Conservation (phyloP, 2,888 invertebrate species). For the Clanis bilineata region DNA sequence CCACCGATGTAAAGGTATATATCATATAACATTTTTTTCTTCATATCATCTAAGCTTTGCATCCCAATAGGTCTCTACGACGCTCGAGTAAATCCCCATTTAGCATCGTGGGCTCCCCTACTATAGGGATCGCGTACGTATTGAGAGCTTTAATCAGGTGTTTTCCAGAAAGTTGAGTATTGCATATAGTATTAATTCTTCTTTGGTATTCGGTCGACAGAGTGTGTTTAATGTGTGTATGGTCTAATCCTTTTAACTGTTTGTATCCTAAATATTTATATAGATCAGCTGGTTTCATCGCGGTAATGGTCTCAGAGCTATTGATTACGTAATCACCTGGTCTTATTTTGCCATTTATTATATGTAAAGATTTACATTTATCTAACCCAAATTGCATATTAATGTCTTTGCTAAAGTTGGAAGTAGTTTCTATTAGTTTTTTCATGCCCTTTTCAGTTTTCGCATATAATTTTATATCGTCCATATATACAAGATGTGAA, state of each 20-base stretch:
- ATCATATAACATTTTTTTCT: no score
- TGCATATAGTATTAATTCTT: background rate
- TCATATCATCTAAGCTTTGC: no score
- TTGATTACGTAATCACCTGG: background rate
- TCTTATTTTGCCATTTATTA: background rate
- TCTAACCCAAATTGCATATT: slow-evolving; percentile 15
- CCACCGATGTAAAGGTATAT: no score
- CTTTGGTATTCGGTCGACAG: no score
- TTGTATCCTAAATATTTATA: background rate
- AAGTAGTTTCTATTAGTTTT: slow-evolving; percentile 5
- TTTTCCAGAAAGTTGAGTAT: background rate
- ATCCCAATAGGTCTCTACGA: no score
- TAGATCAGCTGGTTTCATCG: background rate
- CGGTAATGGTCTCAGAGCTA: background rate
- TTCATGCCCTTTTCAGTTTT: slow-evolving; percentile 1
- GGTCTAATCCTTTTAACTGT: no score
- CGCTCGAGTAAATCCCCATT: no score
- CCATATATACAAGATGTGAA: slow-evolving; percentile 13
- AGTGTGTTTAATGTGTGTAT: no score
- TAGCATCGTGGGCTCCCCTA: no score
- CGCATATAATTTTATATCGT: background rate
- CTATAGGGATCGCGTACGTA: background rate
- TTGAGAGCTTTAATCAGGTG: background rate
- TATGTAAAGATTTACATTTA: slow-evolving; percentile 16
- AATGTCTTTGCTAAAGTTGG: slow-evolving; percentile 15